Base-by-base conservation (phyloP, 2,113 vertebrate genomes). In the Rhabdornis inornatus region DNA sequence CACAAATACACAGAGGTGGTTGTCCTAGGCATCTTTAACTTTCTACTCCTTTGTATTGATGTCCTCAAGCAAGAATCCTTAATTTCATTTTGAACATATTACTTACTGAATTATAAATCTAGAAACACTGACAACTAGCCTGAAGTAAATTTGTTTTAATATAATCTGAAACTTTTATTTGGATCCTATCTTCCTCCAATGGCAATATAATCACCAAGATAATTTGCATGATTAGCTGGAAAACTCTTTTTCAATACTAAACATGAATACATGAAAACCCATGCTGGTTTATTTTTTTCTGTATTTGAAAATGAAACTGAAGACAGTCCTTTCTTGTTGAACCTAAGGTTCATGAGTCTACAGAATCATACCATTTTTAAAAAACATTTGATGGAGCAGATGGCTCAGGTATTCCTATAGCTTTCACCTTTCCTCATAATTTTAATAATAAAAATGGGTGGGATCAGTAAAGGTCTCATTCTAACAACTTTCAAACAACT, bases 81-180 rank as follows among this genome's bases (percentile, higher is more conserved):
- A 64, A 65, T 90, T 88, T 66, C 19, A 74, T 65, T 84, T 71
- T 81, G 11, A 84, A 64, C 47, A n/a, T 50, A 59, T 88, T 83
- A 77, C 27, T 31, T 57, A 49, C 23, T 78, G 78, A 92, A 82
- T 83, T 87, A 83, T 83, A 86, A 55, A 75, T 93, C 83, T 71
- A n/a, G 68, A 91, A 92, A 56, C 28, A 50, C 13, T 78, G 52
- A 87, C n/a, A 90, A 80, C 4, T 94, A 76, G 64, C 79, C 61
- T 61, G 44, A 82, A 77, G 80, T 76, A 53, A 94, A 83, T 81
- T 42, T 80, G 65, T 76, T 94, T 72, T 88, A 82, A 94, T 91
- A 83, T 31, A 75, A 85, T 60, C 37, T 91, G 44, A 80, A 88
- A 66, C 13, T 61, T 86, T 68, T 65, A 44, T 71, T 93, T 75